Conservation (phyloP, 2,797 vertebrate species). For the Tachyglossus aculeatus region DNA sequence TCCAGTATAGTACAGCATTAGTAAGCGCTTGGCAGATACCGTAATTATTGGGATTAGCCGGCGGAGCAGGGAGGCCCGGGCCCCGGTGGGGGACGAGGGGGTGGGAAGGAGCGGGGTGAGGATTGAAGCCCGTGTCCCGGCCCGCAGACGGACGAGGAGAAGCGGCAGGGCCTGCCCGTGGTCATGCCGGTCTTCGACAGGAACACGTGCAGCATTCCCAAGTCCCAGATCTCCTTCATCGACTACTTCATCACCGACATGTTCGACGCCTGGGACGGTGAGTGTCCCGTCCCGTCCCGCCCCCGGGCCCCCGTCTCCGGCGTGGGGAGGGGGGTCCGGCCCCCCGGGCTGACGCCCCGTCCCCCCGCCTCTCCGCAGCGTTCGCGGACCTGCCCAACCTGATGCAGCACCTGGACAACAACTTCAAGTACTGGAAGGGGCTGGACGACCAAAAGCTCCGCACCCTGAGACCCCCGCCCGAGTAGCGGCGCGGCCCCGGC, state of each 20-base stretch:
- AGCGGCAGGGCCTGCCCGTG: constrained; percentile 88
- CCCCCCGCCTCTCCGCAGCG: constrained; percentile 72
- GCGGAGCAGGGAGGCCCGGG: too few relatives aligned
- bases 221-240: constrained; percentile 98
- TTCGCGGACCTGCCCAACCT: constrained; percentile 95
- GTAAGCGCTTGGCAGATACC: too few relatives aligned
- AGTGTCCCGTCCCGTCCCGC: too few relatives aligned
- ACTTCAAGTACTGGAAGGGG: constrained; percentile 98
- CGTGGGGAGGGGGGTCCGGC: too few relatives aligned
- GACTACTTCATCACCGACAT: constrained; percentile 98
- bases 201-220: constrained; percentile 96
- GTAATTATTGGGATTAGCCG: too few relatives aligned
- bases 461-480: constrained; percentile 87
- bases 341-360: constrained; percentile 1
- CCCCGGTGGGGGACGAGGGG: not conserved
- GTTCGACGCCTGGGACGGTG: constrained; percentile 98
- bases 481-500: constrained; percentile 71
- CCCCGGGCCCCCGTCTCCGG: too few relatives aligned
- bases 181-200: constrained; percentile 98
- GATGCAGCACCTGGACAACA: constrained; percentile 96
- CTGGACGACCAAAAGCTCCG: constrained; percentile 89
- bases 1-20: too few relatives aligned
- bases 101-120: fast-evolving
- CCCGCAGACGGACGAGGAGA: constrained; percentile 94
- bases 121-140: constrained; percentile 6